phyloP scores from a whole-genome alignment of 2,888 invertebrate genomes.

The Strigamia crassipes region DNA sequence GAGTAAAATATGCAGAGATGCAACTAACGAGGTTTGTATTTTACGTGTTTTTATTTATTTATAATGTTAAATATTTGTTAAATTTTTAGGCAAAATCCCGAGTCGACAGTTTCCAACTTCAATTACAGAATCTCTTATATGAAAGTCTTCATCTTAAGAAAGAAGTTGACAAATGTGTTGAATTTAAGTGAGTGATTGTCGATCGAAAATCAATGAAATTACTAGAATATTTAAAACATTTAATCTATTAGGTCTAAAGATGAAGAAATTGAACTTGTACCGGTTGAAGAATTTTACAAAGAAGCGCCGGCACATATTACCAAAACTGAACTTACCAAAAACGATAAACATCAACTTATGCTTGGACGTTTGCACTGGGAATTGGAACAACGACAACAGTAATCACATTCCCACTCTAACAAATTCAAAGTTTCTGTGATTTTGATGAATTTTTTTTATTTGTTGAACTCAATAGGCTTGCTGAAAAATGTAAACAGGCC shows the following conservation, averaged over 20 bases:
- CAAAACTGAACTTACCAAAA: conserved; percentile 70
- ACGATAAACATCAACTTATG: conserved; percentile 77
- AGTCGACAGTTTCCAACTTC: conserved; percentile 86
- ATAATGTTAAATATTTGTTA: background rate
- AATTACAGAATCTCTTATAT: conserved; percentile 89
- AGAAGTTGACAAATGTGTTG: conserved; percentile 91
- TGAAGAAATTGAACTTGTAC: conserved; percentile 86
- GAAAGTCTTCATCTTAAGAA: conserved; percentile 91
- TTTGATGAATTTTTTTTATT: background rate
- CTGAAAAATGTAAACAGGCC: conserved; percentile 21
- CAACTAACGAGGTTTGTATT: conserved; percentile 67
- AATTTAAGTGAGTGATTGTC: conserved; percentile 72
- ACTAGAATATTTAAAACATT: too few relatives aligned
- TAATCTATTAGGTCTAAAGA: conserved; percentile 74
- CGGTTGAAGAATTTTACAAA: conserved; percentile 79
- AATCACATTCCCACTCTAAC: background rate
- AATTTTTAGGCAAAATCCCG: conserved; percentile 73
- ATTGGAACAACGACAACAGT: conserved; percentile 79
- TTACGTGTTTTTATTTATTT: background rate
- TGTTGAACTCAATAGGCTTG: background rate
- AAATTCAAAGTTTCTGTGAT: background rate
- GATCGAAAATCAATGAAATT: background rate
- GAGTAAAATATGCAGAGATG: conserved; percentile 79
- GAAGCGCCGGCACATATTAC: conserved; percentile 75
- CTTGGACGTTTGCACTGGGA: conserved; percentile 91